phyloP scores from a whole-genome alignment of 2,113 vertebrate genomes.

The Cinclus mexicanus region DNA sequence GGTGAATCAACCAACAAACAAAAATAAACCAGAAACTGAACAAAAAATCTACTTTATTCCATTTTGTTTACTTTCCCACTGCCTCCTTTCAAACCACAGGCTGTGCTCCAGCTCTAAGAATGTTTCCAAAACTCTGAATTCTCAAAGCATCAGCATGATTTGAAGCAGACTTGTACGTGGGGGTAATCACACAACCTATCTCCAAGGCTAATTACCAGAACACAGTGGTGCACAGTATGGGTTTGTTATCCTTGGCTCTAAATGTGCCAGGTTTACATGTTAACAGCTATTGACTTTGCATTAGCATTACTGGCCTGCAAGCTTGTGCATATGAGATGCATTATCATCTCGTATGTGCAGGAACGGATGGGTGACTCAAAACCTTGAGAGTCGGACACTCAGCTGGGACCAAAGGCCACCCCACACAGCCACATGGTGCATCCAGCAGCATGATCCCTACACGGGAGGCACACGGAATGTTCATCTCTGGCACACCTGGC shows the following conservation, averaged over 20 bases:
- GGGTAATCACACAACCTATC: not conserved
- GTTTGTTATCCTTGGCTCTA: not conserved
- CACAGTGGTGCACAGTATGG: not conserved
- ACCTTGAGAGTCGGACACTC: not conserved
- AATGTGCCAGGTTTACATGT: not conserved
- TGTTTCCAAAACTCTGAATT: not conserved
- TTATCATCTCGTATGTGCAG: not conserved
- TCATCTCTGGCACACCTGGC: not conserved
- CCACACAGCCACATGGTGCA: rapidly evolving
- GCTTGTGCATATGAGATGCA: not conserved
- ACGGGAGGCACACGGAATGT: rapidly evolving
- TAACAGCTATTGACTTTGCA: rapidly evolving
- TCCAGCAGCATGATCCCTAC: not conserved
- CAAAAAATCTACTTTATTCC: not conserved
- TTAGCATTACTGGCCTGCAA: not conserved
- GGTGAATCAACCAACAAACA: not conserved
- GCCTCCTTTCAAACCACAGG: not conserved
- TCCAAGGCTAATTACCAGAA: not conserved
- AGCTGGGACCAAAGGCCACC: not conserved
- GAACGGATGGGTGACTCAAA: not conserved
- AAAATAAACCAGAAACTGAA: not conserved
- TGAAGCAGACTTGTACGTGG: rapidly evolving
- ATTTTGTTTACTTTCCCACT: not conserved
- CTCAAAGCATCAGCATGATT: rapidly evolving
- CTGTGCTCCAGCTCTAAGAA: not conserved